Evolutionary conservation across 2,797 vertebrate species (phyloP).

Genomic region (Lepus townsendii): DNA sequence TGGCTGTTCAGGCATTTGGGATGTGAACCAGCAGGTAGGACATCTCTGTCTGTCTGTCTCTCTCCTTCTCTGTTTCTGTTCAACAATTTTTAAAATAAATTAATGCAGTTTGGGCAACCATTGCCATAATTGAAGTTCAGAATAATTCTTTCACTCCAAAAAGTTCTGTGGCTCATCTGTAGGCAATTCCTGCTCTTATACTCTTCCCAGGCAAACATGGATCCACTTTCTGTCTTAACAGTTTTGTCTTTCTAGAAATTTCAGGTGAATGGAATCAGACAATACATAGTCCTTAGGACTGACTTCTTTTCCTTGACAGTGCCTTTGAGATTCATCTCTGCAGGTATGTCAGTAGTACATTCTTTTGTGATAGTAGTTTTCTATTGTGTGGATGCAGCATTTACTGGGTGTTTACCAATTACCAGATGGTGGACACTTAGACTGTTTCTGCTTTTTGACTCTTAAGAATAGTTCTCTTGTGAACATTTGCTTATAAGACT

Average conservation of each 20-base stretch:
- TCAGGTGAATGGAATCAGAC: background rate
- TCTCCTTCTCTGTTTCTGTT: background rate
- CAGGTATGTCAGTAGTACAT: background rate
- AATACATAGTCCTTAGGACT: background rate
- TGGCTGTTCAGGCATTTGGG: no score
- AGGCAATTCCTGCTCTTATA: background rate
- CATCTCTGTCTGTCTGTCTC: no score
- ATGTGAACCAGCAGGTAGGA: no score
- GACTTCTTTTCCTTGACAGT: background rate
- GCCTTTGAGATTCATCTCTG: background rate
- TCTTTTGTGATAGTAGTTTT: background rate
- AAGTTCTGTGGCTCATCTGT: background rate
- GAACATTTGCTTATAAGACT: slow-evolving; percentile 32
- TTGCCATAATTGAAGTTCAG: background rate
- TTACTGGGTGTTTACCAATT: background rate
- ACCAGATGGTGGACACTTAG: background rate
- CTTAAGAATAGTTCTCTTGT: background rate
- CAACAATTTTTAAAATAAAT: background rate
- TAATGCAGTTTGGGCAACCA: background rate
- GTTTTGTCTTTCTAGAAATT: slow-evolving; percentile 18
- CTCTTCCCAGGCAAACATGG: background rate
- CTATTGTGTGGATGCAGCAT: background rate
- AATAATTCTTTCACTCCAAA: background rate
- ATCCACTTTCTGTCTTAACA: background rate
- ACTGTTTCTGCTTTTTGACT: background rate